Conservation (phyloP, 2,797 vertebrate genomes). For the Sarcoramphus papa region DNA sequence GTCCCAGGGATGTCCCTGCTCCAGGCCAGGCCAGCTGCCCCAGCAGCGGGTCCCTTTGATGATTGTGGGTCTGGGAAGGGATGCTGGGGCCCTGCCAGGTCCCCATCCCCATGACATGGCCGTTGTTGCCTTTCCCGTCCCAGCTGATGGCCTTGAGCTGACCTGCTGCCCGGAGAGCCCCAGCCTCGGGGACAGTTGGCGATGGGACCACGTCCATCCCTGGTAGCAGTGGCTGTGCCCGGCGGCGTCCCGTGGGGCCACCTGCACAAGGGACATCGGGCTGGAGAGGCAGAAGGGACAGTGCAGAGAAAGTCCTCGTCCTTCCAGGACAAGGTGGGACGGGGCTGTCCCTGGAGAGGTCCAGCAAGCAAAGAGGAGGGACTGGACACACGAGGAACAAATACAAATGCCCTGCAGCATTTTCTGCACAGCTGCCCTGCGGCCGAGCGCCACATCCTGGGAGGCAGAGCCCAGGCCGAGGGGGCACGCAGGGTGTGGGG, state of each 20-base stretch:
- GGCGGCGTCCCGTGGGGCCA: accelerated
- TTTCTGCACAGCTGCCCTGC: neutral
- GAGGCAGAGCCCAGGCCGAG: neutral
- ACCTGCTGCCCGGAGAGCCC: neutral
- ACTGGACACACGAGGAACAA: accelerated
- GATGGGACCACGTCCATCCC: neutral
- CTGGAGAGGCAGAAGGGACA: neutral
- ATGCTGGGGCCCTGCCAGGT: neutral
- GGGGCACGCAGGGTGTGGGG: accelerated
- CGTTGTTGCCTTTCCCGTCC: neutral
- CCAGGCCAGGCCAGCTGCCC: neutral
- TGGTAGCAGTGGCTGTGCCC: neutral
- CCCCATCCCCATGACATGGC: neutral
- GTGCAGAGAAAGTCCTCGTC: neutral
- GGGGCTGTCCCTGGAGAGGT: neutral
- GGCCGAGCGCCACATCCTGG: accelerated
- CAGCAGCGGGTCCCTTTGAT: neutral
- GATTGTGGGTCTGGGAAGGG: neutral
- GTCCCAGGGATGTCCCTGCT: neutral
- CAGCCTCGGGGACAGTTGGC: neutral
- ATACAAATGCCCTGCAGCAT: accelerated
- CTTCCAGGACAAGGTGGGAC: neutral
- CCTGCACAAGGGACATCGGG: neutral
- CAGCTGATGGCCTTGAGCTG: neutral
- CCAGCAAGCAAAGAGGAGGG: neutral